Conservation (phyloP, 2,888 invertebrate species). For the Aplocera efformata region DNA sequence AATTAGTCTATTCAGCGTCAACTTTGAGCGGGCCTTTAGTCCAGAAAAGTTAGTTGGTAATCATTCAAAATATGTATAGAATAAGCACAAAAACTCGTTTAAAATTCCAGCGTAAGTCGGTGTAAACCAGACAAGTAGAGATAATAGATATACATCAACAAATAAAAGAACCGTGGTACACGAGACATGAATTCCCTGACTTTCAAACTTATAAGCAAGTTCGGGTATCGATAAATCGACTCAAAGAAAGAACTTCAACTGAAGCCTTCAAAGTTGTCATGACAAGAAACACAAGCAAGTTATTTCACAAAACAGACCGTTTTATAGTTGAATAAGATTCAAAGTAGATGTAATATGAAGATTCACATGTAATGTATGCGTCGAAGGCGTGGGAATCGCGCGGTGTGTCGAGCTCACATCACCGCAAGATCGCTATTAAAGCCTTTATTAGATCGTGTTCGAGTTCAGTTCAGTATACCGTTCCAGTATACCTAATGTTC, state of each 20-base stretch:
- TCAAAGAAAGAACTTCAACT: constrained; percentile 12
- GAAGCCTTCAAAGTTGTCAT: constrained; percentile 10
- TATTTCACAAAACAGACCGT: constrained; percentile 3
- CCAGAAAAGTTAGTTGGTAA: too few species aligned
- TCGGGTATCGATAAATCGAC: constrained; percentile 16
- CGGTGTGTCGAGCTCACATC: constrained; percentile 26
- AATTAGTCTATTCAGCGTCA: too few species aligned
- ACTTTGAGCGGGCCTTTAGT: too few species aligned
- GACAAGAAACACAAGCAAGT: neutral
- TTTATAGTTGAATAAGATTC: constrained; percentile 12
- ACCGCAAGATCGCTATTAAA: constrained; percentile 26
- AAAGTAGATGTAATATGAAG: constrained; percentile 10
- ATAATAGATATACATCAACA: constrained; percentile 3
- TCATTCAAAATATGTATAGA: too few species aligned
- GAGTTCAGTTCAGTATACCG: constrained; percentile 22
- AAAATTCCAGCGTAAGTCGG: too few species aligned
- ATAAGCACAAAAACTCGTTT: too few species aligned
- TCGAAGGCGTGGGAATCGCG: constrained; percentile 30
- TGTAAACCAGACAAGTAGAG: too few species aligned
- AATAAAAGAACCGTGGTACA: constrained; percentile 11
- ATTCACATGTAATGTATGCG: constrained; percentile 18
- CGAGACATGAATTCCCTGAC: constrained; percentile 6
- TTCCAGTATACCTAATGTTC: constrained; percentile 26
- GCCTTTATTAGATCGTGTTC: constrained; percentile 30
- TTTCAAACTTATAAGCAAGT: constrained; percentile 14